Evolutionary conservation across 2,888 invertebrate species (phyloP).

Genomic region (Drosophila villosipedis): DNA sequence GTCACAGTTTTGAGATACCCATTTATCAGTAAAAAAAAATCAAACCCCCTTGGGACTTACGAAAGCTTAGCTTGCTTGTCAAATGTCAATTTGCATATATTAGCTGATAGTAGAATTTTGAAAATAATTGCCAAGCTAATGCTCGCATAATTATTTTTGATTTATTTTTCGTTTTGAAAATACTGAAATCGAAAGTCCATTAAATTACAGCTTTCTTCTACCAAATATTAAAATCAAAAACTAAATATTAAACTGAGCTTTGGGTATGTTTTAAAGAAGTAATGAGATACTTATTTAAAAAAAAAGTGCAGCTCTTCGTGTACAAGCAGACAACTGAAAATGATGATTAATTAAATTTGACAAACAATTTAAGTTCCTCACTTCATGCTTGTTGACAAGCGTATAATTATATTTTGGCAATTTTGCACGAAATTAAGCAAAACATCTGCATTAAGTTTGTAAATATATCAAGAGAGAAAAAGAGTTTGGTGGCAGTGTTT

Average conservation of each 20-base stretch:
- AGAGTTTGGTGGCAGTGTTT: not conserved
- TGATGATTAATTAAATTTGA: constrained; percentile 1
- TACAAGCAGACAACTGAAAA: not conserved
- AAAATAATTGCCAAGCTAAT: not conserved
- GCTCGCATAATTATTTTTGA: not conserved
- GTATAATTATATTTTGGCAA: constrained; percentile 10
- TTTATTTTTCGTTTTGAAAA: not conserved
- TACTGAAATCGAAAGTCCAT: not conserved
- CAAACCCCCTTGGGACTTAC: not conserved
- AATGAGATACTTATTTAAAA: not conserved
- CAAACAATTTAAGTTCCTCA: constrained; percentile 3
- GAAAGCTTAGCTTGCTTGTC: not conserved
- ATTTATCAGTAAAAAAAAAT: not conserved
- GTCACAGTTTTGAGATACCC: not conserved
- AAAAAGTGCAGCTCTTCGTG: not conserved
- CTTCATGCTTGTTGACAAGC: constrained; percentile 20
- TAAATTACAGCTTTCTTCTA: not conserved
- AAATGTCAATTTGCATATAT: constrained; percentile 1
- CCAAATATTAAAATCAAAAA: not conserved
- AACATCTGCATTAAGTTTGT: not conserved
- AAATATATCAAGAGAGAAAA: not conserved
- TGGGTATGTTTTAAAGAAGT: not conserved
- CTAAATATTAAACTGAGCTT: not conserved
- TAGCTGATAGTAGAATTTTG: not conserved
- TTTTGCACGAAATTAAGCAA: not conserved